Percentiles rank a stretch among this genome's conserved stretches.
These are phyloP conservation scores for Columba livia DNA, from an alignment of 2,113 vertebrate genomes.

Conservation along the genomic window DNA sequence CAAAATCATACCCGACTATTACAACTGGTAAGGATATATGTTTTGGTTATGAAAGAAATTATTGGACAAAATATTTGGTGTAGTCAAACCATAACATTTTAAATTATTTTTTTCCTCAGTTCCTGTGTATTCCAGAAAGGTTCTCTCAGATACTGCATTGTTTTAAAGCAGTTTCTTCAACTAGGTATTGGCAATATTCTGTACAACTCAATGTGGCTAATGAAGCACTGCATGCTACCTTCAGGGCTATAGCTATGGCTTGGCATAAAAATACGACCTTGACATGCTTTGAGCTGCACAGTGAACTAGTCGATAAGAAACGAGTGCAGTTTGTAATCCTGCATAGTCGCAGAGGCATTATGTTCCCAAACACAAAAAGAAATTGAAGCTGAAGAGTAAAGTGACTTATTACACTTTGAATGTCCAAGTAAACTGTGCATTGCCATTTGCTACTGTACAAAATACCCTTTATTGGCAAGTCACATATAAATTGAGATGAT, in stretches of 20 bases:
- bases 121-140: neutral
- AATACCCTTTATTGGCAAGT: neutral
- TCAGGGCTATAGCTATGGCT: neutral
- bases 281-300: neutral
- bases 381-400: neutral
- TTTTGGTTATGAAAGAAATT: neutral
- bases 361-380: neutral
- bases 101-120: neutral
- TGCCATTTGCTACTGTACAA: neutral
- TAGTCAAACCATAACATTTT: neutral
- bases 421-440: neutral
- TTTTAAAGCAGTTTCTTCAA: neutral
- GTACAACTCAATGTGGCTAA: neutral
- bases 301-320: neutral
- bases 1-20: neutral
- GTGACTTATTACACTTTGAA: neutral
- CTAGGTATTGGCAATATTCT: neutral
- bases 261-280: slow-evolving; percentile 35
- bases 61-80: neutral
- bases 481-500: neutral
- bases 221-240: neutral
- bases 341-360: neutral
- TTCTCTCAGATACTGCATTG: neutral
- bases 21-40: neutral
- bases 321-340: neutral